Base-by-base conservation (phyloP, 1,140 invertebrate species). In the Drosophila seguyi region DNA sequence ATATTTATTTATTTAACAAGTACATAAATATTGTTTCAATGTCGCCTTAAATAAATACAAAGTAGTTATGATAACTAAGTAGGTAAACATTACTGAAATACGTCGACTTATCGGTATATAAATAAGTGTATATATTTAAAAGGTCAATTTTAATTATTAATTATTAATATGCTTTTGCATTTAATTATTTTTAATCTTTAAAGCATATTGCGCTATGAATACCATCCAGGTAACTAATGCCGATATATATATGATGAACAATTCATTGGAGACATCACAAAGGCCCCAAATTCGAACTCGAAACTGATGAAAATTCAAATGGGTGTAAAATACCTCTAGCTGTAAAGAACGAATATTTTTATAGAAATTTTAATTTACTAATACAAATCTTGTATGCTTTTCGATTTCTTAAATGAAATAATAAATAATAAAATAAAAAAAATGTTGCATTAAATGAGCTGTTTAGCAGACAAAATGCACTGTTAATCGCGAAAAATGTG, bases 181-280 rank as follows among this genome's bases (percentile, higher is more conserved):
- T 39, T 29, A 25, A 14, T 22, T 6, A 36, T 20, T 31, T 13
- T 61, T 55, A 29, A 34, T 47, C 3, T 77, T 42, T 55, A 67
- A 56, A 6, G 20, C n/a, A 47, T 69, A 75, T 72, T 86, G 82
- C 3, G 78, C 20, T 13, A 85, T 65, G 10, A 78, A 86, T 5
- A 67, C 78, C 7, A 85, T 13, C 42, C 81, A 85, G 48, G 69
- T 79, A 20, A 86, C 7, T 20, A 85, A n/a, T 1, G 38, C 69
- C 4, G 81, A 86, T 1, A 85, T 6, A 55, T 58, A 81, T 13
- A 79, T 16, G 47, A 85, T 39, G 7, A 85, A 72, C 13, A 86
- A 56, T 31, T 79, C 65, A 44, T 86, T 86, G 14, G 81, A 79
- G 2, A 86, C 66, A 10, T 86, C 81, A 22, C 78, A 85, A 0